These are phyloP conservation scores for Melitaea athalia DNA, from an alignment of 2,888 invertebrate species.

Conservation along the genomic window DNA sequence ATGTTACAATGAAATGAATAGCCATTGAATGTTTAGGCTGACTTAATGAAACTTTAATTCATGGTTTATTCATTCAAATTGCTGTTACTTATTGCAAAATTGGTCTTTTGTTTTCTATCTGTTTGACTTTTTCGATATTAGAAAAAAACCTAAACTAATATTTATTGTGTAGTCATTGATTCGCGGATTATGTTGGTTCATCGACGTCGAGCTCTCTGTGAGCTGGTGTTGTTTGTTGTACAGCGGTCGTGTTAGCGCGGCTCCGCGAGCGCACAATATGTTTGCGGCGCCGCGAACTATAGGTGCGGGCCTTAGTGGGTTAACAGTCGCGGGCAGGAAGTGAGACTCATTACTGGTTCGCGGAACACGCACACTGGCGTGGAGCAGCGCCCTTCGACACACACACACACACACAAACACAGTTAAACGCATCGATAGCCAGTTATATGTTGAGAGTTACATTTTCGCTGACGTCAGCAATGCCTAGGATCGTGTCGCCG, in stretches of 20 bases:
- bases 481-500: background rate
- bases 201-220: too few species aligned
- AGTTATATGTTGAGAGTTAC: background rate
- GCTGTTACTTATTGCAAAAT: too few species aligned
- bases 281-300: conserved; percentile 2
- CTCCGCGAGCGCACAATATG: background rate
- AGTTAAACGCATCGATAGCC: conserved; percentile 11
- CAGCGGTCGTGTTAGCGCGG: background rate
- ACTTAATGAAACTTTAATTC: too few species aligned
- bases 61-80: too few species aligned
- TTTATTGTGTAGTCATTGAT: too few species aligned
- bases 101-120: too few species aligned
- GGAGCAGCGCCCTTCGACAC: background rate
- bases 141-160: too few species aligned
- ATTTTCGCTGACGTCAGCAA: conserved; percentile 14
- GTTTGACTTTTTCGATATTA: too few species aligned
- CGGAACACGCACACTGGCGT: conserved; percentile 47
- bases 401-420: too few species aligned
- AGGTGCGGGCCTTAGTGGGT: conserved; percentile 34
- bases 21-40: too few species aligned
- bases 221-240: background rate
- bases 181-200: too few species aligned
- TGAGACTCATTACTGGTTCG: conserved; percentile 52
- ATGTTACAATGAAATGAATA: too few species aligned
- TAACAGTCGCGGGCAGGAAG: conserved; percentile 47